Base-by-base conservation (phyloP, 2,888 invertebrate species). In the Latrodectus elegans region DNA sequence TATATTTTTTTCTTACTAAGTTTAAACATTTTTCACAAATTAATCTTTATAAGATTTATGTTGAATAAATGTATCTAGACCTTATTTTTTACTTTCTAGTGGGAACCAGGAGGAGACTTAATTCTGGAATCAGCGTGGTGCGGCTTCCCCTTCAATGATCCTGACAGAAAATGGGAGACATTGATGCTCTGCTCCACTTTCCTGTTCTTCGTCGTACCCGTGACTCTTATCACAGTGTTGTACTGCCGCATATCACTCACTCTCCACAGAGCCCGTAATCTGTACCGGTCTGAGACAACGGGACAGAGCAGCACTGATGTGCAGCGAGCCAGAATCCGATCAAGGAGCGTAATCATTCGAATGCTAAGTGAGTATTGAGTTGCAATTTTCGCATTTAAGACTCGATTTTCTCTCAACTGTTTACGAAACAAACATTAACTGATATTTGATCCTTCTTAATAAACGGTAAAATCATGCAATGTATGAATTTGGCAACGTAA, bases 191-290 rank as follows among this genome's bases (percentile, higher is more conserved):
- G 92, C n/a, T 92, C 93, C 3, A 92, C 93, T 6, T 91, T 92
- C 85, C 88, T 93, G 22, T 92, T 93, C 89, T 93, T 93, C 90
- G 91, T 93, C 17, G 90, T 92, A 49, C 93, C 93, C 8, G 92
- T 93, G 92, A 91, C 92, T 3, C 90, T 93, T 22, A 93, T 93
- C 67, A 90, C 92, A 10, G 91, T 92, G 17, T 91, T 93, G 12
- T 93, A 93, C 90, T 90, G 91, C 52, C 86, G 91, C 71, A 92
- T 92, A 67, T 92, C 91, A 1, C 82, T 91, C 52, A 91, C 91
- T 12, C 91, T 92, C 14, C 91, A 91, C 76, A 83, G 90, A 64
- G 90, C 91, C 1, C 80, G 89, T 12, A 84, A 88, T 53, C 75
- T 90, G n/a, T 77, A 87, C 70, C 73, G 90, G 52, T 55, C 73